Evolutionary conservation across 30 jellyfish, hydroid and myxozoan genomes (phyloP).

Genomic region (Sanderia malayensis): DNA sequence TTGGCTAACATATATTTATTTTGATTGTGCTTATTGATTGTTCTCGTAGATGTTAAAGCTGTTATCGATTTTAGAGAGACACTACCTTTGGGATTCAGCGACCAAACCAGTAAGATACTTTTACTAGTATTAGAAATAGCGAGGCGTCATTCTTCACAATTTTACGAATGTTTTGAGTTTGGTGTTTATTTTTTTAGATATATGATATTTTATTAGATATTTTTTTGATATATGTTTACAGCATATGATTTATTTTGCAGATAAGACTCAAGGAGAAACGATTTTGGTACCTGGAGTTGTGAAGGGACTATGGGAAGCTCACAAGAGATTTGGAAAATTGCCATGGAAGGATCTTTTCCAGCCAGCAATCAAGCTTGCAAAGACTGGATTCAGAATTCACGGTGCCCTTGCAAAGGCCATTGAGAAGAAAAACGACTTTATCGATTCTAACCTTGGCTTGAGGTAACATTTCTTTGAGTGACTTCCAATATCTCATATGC

Average conservation of each 20-base stretch:
- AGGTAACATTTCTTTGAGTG: no score
- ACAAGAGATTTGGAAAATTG: conserved; percentile 82
- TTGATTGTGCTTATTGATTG: no score
- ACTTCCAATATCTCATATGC: no score
- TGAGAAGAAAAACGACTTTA: conserved; percentile 86
- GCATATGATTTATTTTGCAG: conserved; percentile 47
- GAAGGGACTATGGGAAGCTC: conserved; percentile 96
- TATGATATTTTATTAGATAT: no score
- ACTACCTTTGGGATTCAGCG: conserved; percentile 82
- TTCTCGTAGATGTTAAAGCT: conserved; percentile 58
- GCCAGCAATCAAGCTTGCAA: conserved; percentile 94
- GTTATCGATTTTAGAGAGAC: conserved; percentile 96
- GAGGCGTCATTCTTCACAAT: no score
- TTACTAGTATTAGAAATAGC: no score
- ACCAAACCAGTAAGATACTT: conserved; percentile 66
- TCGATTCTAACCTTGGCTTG: conserved; percentile 91
- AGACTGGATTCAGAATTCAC: conserved; percentile 91
- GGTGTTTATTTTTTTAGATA: no score
- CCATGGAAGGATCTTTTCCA: conserved; percentile 94
- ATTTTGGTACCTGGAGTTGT: conserved; percentile 98
- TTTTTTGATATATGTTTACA: no score
- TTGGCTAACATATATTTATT: no score
- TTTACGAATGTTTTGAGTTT: no score
- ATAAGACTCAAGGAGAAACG: conserved; percentile 98
- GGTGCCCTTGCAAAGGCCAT: conserved; percentile 93